Base-by-base conservation (phyloP, 2,797 vertebrate genomes). In the Bucorvus abyssinicus region DNA sequence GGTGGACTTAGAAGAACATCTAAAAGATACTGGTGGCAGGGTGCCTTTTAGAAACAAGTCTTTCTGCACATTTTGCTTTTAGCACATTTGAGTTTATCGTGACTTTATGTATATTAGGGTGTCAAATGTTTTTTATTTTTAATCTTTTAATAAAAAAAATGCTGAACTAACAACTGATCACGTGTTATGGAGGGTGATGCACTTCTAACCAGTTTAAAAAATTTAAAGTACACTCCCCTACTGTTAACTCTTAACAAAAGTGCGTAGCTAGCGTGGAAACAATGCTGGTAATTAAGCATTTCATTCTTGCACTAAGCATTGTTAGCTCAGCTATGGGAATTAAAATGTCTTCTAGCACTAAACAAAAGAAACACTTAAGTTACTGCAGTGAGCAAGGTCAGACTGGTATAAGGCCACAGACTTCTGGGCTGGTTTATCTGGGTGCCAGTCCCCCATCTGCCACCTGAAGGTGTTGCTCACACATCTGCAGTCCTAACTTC, bases 21-120 rank as follows among this genome's bases (percentile, higher is more conserved):
- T 75, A 61, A 91, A 87, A 82, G 26, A 71, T 38, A 68, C 0
- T 84, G 95, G 94, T 87, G 97, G 92, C 92, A 96, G 96, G 96
- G 95, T 95, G 84, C 95, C 92, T 94, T 95, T 57, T 96, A 96
- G 94, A 91, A 95, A 68, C 20, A 21, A 80, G 82, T 91, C 20
- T 87, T 96, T 59, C 91, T 56, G 91, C 95, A 94, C 94, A 89
- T 79, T 89, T 89, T 91, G 86, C 93, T 95, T 96, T 92, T 94
- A 96, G 92, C 92, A 96, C 71, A 87, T 38, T 45, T 85, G 88
- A 92, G 63, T 95, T 97, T 80, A 86, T 91, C 74, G 84, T 95
- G 93, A 77, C 52, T 95, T 89, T 94, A 63, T 97, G 95, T 97
- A 96, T 97, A 96, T 96, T 94, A 85, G 91, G 87, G 60, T 95